Percentiles rank a stretch among this genome's conserved stretches.
phyloP scores from a whole-genome alignment of 2,113 vertebrate genomes.

The Notothenia rossii region DNA sequence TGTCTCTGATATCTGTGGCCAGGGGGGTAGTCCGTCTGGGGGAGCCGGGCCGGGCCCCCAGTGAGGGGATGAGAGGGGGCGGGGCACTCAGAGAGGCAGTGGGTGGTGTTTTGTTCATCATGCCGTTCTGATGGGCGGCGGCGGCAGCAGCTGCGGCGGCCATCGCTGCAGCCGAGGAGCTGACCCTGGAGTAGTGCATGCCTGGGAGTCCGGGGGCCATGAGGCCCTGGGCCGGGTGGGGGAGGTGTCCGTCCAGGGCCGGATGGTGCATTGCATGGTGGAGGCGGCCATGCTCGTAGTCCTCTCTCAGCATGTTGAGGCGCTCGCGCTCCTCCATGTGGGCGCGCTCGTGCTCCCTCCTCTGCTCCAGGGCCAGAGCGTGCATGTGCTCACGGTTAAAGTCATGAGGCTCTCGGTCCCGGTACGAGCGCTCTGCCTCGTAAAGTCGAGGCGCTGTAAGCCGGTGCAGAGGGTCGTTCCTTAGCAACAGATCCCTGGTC shows the following conservation, averaged over 20 bases:
- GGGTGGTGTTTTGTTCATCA: conserved; percentile 95
- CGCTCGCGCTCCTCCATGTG: conserved; percentile 93
- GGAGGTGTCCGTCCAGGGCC: conserved; percentile 91
- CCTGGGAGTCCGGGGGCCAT: conserved; percentile 92
- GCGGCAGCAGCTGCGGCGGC: conserved; percentile 79
- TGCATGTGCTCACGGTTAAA: conserved; percentile 91
- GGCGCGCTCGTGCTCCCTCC: conserved; percentile 91
- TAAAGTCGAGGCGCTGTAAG: conserved; percentile 90
- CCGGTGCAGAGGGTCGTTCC: conserved; percentile 93
- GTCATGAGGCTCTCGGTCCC: conserved; percentile 95
- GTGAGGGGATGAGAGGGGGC: conserved; percentile 93
- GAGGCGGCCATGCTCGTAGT: conserved; percentile 93
- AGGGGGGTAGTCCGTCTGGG: conserved; percentile 96
- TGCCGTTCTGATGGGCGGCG: conserved; percentile 89
- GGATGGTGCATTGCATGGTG: conserved; percentile 90
- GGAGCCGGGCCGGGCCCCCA: conserved; percentile 91
- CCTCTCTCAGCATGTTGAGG: conserved; percentile 93
- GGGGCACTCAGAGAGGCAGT: conserved; percentile 95
- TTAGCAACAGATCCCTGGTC: conserved; percentile 89
- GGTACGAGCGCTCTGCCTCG: conserved; percentile 92
- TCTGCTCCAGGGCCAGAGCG: conserved; percentile 88
- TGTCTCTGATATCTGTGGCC: conserved; percentile 93
- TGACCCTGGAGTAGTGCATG: conserved; percentile 96
- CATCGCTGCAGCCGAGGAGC: conserved; percentile 84
- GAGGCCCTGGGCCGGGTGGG: conserved; percentile 90